These are phyloP conservation scores for Salticus scenicus DNA, from an alignment of 2,888 invertebrate genomes.

Conservation along the genomic window DNA sequence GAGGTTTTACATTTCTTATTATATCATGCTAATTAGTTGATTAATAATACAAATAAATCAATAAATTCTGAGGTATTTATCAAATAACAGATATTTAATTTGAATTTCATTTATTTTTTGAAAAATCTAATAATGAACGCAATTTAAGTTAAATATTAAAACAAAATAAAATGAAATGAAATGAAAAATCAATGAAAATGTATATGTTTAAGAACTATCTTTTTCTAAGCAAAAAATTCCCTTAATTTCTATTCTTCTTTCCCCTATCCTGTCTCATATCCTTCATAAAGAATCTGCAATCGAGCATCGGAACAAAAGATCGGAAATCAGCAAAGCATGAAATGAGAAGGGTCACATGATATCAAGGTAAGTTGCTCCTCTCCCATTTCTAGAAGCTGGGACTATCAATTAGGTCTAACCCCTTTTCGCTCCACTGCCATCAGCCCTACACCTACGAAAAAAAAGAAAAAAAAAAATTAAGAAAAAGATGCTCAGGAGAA, in stretches of 20 bases:
- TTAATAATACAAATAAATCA: too few species aligned
- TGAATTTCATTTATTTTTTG: too few species aligned
- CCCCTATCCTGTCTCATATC: background rate
- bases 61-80: too few species aligned
- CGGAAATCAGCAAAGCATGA: slow-evolving; percentile 36
- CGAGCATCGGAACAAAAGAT: slow-evolving; percentile 57
- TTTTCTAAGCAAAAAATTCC: too few species aligned
- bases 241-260: background rate
- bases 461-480: slow-evolving; percentile 34
- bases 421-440: slow-evolving; percentile 19
- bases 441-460: slow-evolving; percentile 31
- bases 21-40: too few species aligned
- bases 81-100: too few species aligned
- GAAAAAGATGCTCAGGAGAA: slow-evolving; percentile 26
- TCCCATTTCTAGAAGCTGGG: slow-evolving; percentile 26
- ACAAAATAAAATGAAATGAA: too few species aligned
- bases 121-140: too few species aligned
- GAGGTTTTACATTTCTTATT: too few species aligned
- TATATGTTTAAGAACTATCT: too few species aligned
- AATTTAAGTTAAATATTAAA: too few species aligned
- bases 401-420: slow-evolving; percentile 59
- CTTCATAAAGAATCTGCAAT: slow-evolving; percentile 47
- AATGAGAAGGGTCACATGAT: slow-evolving; percentile 42
- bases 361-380: slow-evolving; percentile 20
- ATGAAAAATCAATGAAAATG: too few species aligned